Conservation (phyloP, 2,888 invertebrate species). For the Miltochrista miniata region DNA sequence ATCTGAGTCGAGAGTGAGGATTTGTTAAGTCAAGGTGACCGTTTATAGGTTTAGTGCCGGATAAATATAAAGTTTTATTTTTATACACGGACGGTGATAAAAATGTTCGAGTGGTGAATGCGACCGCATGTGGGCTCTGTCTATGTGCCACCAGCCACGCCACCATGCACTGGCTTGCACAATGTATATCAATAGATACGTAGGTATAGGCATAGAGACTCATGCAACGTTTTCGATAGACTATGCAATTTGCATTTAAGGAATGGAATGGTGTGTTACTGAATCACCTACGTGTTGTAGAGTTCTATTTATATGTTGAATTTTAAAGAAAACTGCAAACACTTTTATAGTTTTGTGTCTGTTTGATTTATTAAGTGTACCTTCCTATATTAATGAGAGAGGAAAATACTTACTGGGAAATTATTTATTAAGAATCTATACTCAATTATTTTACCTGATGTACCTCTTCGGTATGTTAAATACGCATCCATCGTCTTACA, state of each 20-base stretch:
- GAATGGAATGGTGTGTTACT: neutral
- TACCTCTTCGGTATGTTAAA: too few relatives aligned
- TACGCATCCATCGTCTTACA: too few relatives aligned
- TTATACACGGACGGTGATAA: constrained; percentile 41
- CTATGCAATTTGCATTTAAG: neutral
- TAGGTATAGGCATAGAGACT: constrained; percentile 12
- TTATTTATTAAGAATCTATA: too few relatives aligned
- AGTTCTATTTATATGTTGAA: neutral
- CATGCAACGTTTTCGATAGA: constrained; percentile 35
- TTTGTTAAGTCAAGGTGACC: constrained; percentile 54
- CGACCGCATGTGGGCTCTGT: constrained; percentile 66
- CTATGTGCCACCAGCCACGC: constrained; percentile 45
- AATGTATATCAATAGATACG: constrained; percentile 31
- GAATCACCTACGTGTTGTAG: neutral
- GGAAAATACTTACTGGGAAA: too few relatives aligned
- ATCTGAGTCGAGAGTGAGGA: constrained; percentile 51
- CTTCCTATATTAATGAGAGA: too few relatives aligned
- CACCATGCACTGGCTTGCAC: constrained; percentile 41
- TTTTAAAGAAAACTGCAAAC: constrained; percentile 19
- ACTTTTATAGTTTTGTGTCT: too few relatives aligned
- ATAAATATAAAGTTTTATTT: constrained; percentile 45
- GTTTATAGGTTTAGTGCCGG: constrained; percentile 25
- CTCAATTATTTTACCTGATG: too few relatives aligned
- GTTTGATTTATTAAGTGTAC: too few relatives aligned
- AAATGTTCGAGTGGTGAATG: constrained; percentile 43